Conservation (phyloP, 2,888 invertebrate genomes). For the Tridacna crocea region DNA sequence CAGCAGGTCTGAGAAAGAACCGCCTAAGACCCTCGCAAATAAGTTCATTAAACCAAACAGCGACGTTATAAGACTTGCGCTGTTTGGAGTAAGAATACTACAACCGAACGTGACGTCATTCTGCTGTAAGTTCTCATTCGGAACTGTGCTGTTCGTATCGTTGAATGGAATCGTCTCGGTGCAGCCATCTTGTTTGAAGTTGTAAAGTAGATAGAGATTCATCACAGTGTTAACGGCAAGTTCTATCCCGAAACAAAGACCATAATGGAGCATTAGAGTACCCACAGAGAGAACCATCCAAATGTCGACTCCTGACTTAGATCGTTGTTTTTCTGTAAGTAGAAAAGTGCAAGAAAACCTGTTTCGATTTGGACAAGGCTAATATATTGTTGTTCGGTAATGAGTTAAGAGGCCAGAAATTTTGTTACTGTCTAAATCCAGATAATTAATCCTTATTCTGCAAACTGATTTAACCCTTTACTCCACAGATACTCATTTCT, state of each 20-base stretch:
- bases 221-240: slow-evolving; percentile 41
- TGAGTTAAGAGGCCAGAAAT: too few species aligned
- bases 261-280: slow-evolving; percentile 38
- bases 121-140: background rate
- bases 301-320: background rate
- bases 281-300: slow-evolving; percentile 17
- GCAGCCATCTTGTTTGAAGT: slow-evolving; percentile 36
- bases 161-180: background rate
- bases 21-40: slow-evolving; percentile 36
- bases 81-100: slow-evolving; percentile 32
- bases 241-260: slow-evolving; percentile 45
- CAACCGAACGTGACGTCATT: slow-evolving; percentile 1
- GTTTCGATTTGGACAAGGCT: too few species aligned
- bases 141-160: background rate
- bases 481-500: too few species aligned
- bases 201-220: slow-evolving; percentile 43
- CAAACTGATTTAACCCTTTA: too few species aligned
- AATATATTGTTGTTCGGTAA: too few species aligned
- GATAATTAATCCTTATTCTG: too few species aligned
- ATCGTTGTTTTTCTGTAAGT: background rate
- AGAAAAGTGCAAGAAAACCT: too few species aligned
- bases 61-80: slow-evolving; percentile 36
- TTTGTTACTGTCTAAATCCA: too few species aligned
- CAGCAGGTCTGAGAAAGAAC: slow-evolving; percentile 33
- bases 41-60: slow-evolving; percentile 42